Evolutionary conservation across 2,888 invertebrate genomes (phyloP), one percentile per base, ranked within the genome.

Genomic region (Diarsia dahlii): DNA sequence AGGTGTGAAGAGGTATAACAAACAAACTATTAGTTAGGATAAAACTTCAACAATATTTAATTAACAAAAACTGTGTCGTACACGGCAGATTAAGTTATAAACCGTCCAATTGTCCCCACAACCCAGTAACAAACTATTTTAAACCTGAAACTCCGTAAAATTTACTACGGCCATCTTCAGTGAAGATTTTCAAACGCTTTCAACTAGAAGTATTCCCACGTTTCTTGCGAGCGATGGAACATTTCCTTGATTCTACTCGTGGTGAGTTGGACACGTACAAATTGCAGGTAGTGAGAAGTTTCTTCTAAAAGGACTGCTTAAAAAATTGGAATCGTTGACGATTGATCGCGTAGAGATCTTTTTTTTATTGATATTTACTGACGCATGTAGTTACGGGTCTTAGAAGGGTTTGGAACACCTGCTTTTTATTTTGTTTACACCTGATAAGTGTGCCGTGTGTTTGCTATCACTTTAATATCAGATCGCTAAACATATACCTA

Each of bases 311-410:
- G 77, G 79, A 82, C 84, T 86, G 74, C 74, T 78, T 84, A 88
- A 88, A 84, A 88, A 88, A 87, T 88, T 87, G 88, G 82, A 69
- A 75, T 64, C 76, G 68, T 76, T 75, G 66, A 71, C 82, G 86
- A 86, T 86, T 80, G 88, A 87, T 87, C 77, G 78, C 15, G 18
- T 64, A 50, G 60, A 65, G n/a, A 64, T 72, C 63, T 68, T 56
- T 39, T 70, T 71, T 63, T 63, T 23, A 63, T n/a, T 39, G 63
- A 70, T 69, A 81, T 66, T 63, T 66, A 71, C 69, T 70, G 71
- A 84, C 58, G 67, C 75, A 58, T 78, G 9, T 72, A 39, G 58
- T 68, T 58, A 48, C 8, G 23, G 71, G 34, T 45, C 45, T 56
- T 45, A n/a, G 34, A 72, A 66, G 54, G 58, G 58, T 39, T 78